These are phyloP conservation scores for Hypotaenidia philippensis DNA, from an alignment of 2,797 vertebrate genomes.

Conservation along the genomic window DNA sequence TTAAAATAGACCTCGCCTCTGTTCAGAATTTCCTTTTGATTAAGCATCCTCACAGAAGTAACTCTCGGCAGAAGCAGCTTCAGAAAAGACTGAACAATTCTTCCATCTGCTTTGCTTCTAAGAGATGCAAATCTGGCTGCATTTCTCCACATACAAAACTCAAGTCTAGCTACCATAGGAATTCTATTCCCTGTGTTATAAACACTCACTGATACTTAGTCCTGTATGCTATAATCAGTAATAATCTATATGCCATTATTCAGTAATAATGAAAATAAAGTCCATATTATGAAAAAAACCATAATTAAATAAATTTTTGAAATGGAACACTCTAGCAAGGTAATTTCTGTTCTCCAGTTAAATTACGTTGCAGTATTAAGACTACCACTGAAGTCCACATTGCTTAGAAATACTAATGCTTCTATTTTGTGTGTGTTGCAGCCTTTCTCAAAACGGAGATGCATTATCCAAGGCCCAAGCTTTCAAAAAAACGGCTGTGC, in stretches of 20 bases:
- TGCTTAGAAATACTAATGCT: neutral
- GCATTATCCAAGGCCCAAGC: constrained; percentile 43
- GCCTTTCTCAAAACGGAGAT: constrained; percentile 71
- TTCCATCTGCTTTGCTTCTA: neutral
- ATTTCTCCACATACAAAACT: neutral
- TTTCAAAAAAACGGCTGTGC: constrained; percentile 71
- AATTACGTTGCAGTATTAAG: neutral
- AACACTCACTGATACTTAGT: neutral
- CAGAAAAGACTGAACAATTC: neutral
- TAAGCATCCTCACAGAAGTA: constrained; percentile 3
- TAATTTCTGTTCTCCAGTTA: neutral
- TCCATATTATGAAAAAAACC: neutral
- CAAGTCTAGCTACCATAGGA: neutral
- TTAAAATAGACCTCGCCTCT: neutral
- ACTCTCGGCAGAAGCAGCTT: neutral
- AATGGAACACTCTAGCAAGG: neutral
- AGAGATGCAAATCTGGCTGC: neutral
- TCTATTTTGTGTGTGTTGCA: constrained; percentile 44
- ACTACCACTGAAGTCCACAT: neutral
- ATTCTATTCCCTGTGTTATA: neutral
- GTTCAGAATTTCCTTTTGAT: constrained; percentile 30
- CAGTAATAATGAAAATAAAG: neutral
- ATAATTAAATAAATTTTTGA: neutral
- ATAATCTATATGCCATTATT: neutral
- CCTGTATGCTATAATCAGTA: neutral